Evolutionary conservation across 1,140 invertebrate genomes (phyloP).

Genomic region (Nephila pilipes): DNA sequence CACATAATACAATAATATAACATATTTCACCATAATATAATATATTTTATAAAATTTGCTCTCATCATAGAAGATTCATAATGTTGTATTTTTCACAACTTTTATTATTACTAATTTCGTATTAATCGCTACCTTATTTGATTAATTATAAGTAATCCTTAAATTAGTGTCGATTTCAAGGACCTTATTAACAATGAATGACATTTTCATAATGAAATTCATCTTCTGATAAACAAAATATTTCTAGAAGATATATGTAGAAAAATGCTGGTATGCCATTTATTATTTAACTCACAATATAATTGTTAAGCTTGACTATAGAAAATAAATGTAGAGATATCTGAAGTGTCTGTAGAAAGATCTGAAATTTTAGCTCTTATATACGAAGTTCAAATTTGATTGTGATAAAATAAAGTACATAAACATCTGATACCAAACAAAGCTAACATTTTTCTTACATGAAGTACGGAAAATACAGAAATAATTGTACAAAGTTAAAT

Average conservation of each 20-base stretch:
- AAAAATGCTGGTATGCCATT: neutral
- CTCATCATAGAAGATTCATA: too few relatives aligned
- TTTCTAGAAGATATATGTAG: neutral
- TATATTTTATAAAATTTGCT: too few relatives aligned
- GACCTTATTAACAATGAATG: neutral
- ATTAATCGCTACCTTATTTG: neutral
- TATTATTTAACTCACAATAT: neutral
- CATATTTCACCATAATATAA: too few relatives aligned
- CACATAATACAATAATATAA: too few relatives aligned
- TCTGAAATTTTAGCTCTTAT: too few relatives aligned
- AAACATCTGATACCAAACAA: constrained; percentile 27
- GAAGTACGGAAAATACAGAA: neutral
- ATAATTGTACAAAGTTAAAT: constrained; percentile 32
- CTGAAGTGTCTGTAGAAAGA: constrained; percentile 33
- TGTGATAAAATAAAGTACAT: constrained; percentile 39
- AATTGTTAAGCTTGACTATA: constrained; percentile 38
- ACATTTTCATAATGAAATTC: neutral
- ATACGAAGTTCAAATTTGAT: constrained; percentile 34
- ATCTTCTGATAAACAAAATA: neutral
- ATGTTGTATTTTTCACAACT: too few relatives aligned
- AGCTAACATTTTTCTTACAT: neutral
- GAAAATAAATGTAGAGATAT: constrained; percentile 5
- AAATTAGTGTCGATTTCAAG: neutral
- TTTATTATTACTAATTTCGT: neutral
- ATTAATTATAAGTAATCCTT: neutral